phyloP scores from a whole-genome alignment of 2,888 invertebrate species.

The Orthosia cruda region DNA sequence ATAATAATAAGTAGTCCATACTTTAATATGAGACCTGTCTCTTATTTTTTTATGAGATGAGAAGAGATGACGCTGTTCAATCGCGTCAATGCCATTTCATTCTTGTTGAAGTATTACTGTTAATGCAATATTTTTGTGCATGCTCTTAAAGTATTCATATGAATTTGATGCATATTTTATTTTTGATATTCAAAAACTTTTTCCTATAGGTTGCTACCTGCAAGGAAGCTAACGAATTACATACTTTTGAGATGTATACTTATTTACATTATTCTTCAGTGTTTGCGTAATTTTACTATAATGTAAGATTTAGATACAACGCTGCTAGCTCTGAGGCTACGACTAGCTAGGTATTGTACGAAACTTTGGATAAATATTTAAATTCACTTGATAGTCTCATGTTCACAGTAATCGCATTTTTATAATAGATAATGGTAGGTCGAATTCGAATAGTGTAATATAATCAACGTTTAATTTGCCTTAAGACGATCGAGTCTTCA shows the following conservation, averaged over 20 bases:
- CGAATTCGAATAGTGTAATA: slow-evolving; percentile 76
- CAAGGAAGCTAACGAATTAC: slow-evolving; percentile 84
- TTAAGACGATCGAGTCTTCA: slow-evolving; percentile 86
- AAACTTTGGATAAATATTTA: slow-evolving; percentile 71
- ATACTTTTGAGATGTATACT: slow-evolving; percentile 88
- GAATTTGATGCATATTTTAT: slow-evolving; percentile 85
- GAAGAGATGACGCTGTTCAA: slow-evolving; percentile 43
- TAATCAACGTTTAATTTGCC: slow-evolving; percentile 87
- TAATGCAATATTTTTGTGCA: slow-evolving; percentile 83
- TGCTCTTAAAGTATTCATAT: slow-evolving; percentile 80
- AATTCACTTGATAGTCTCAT: slow-evolving; percentile 75
- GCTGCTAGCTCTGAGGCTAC: slow-evolving; percentile 72
- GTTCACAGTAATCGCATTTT: slow-evolving; percentile 73
- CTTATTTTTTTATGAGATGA: slow-evolving; percentile 68
- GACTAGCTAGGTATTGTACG: slow-evolving; percentile 73
- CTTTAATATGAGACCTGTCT: slow-evolving; percentile 62
- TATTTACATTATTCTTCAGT: slow-evolving; percentile 81
- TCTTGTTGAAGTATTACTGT: slow-evolving; percentile 73
- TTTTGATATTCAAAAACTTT: slow-evolving; percentile 90
- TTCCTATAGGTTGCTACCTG: slow-evolving; percentile 87
- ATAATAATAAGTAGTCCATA: slow-evolving; percentile 54
- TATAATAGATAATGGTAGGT: slow-evolving; percentile 68
- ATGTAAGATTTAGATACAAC: slow-evolving; percentile 80
- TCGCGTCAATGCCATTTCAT: slow-evolving; percentile 70
- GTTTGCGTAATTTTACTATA: slow-evolving; percentile 83